Evolutionary conservation across 2,113 vertebrate species (phyloP), one percentile per base, ranked within the genome.

Genomic region (Neopipo cinnamomea): DNA sequence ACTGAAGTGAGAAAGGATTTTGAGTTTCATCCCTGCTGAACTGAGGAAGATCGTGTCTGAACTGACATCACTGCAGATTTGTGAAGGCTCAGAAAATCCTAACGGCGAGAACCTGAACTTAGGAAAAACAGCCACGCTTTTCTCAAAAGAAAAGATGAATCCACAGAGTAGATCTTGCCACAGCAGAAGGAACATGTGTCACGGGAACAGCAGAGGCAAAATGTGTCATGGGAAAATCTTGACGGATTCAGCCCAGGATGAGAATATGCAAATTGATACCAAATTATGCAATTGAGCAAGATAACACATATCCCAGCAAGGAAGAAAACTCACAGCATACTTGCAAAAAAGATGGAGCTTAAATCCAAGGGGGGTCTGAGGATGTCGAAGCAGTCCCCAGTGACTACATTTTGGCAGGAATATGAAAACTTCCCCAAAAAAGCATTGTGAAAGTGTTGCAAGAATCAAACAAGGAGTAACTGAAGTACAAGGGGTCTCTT

Each of bases 131-230:
- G 78, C 71, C 63, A 70, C 55, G 8, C n/a, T 94, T 75, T 86
- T 74, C 90, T 84, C 22, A 2, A 52, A 65, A 63, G 59, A 27
- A 52, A 56, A 71, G 41, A 85, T 50, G 59, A 86, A 92, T 78
- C 72, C 68, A 49, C 68, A 42, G 63, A 49, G 75, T 61, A 62
- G 79, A 81, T 88, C 73, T 80, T 75, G 88, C 88, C 88, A 86
- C 95, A 95, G 93, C 82, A 80, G 92, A 93, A 89, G 86, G 94
- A 91, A 94, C 67, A 59, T 74, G 92, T 91, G 88, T 74, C 83
- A 73, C 33, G 88, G 93, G 95, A 95, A 93, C 76, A 81, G 96
- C 85, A 94, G 92, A 96, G 95, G 91, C 90, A 96, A 91, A 95
- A 94, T 75, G 90, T 96, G 95, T 77, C 75, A 59, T 71, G 88